Base-by-base conservation (phyloP, 2,113 vertebrate species). In the Athene noctua region DNA sequence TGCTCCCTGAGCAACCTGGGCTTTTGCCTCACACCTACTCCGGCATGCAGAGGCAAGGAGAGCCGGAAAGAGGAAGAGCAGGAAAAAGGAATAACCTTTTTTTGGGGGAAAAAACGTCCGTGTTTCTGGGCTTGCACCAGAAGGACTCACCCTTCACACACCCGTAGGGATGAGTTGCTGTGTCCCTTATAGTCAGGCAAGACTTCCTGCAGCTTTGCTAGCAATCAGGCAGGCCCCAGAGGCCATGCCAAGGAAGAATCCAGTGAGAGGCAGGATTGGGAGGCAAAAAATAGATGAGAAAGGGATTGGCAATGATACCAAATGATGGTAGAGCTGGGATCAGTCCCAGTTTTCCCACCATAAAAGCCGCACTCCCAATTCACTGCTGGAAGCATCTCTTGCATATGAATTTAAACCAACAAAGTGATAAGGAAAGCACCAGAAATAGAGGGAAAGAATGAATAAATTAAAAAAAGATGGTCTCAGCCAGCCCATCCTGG, bases 371-470 rank as follows among this genome's bases (percentile, higher is more conserved):
- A 82, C 65, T 92, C 91, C 92, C 92, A 94, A 86, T 86, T 95
- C 77, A 63, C 84, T 94, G 75, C 92, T 94, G 88, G 92, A 92
- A 81, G 67, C 72, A 68, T 91, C 84, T 71, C 65, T 88, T 79
- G 51, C 36, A 29, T 89, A 57, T 44, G 23, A 42, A 44, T 51
- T 91, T 67, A 36, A 65, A 80, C 40, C 42, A 40, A 58, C 15
- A 61, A 84, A 51, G 34, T 74, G 19, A 47, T 62, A 83, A 62
- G 52, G 46, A 82, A 94, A 92, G 93, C 80, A 91, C 88, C 90
- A 71, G 40, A 79, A 47, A 26, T 8, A 72, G 88, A 47, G 57
- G 57, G 38, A 77, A 70, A 19, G 13, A 59, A 81, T 5, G 5
- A 77, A 55, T 52, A 80, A 88, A 80, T 79, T 74, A 30, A 38